Evolutionary conservation across 2,797 vertebrate species (phyloP).

Genomic region (Danio jaintianensis): DNA sequence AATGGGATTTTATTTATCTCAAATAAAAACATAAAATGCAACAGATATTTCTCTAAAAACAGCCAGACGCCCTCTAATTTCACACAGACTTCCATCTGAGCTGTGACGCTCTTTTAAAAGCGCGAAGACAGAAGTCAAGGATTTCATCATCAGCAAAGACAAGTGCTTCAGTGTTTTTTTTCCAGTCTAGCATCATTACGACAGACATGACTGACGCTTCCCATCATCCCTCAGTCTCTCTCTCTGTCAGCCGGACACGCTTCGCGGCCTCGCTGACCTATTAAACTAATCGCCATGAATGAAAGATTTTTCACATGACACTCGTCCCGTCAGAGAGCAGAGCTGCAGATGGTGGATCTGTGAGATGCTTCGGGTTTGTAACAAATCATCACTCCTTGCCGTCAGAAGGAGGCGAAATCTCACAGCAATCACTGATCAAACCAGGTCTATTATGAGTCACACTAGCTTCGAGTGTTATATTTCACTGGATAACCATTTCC

Average conservation of each 20-base stretch:
- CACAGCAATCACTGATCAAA: conserved; percentile 13
- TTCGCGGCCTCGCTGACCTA: neutral
- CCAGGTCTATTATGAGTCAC: conserved; percentile 13
- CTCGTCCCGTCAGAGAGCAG: neutral
- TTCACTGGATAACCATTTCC: neutral
- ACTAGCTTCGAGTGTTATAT: neutral
- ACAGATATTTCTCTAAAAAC: conserved; percentile 2
- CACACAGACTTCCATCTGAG: neutral
- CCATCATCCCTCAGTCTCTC: conserved; percentile 7
- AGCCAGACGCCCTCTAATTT: conserved; percentile 7
- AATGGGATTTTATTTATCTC: too few species aligned
- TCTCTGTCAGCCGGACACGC: neutral
- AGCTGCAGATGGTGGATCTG: conserved; percentile 19
- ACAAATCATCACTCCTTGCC: neutral
- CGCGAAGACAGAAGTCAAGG: neutral
- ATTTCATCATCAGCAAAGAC: conserved; percentile 6
- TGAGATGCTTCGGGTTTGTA: neutral
- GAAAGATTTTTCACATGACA: conserved; percentile 33
- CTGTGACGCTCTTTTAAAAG: neutral
- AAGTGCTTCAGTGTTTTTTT: neutral
- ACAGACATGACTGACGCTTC: neutral
- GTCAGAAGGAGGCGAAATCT: neutral
- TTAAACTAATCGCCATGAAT: neutral
- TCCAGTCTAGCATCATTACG: neutral
- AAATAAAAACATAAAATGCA: neutral